Base-by-base conservation (phyloP, 1,140 invertebrate species). In the Drosophila albomicans region DNA sequence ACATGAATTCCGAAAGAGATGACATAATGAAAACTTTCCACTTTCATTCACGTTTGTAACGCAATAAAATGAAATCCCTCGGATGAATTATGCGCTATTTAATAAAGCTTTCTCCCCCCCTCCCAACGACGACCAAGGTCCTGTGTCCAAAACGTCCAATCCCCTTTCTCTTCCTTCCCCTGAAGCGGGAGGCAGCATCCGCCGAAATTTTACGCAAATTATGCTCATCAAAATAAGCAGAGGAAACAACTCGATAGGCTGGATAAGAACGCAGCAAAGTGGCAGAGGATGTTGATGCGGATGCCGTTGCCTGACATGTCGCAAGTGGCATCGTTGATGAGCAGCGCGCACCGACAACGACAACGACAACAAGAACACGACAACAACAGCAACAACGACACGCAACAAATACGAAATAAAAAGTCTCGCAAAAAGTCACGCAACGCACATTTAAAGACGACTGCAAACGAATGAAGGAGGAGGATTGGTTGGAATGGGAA, bases 51-150 rank as follows among this genome's bases (percentile, higher is more conserved):
- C 64, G 70, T 61, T 67, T 54, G 38, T 25, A 46, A 5, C 28
- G 32, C 65, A 59, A 56, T 80, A 77, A 77, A 84, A 67, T 38
- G 15, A 76, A 82, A 82, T 82, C 62, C 64, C 63, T 6, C 75
- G 54, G 63, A 75, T 81, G 81, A 86, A 81, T 86, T 71, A 86
- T 86, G 82, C 82, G 76, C 66, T 75, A 85, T 85, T 85, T 85
- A 86, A 85, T 85, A 86, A 86, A 78, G 78, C 82, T 51, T 57
- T 35, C 28, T 45, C 54, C 20, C 20, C 16, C 20, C 20, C 20
- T 25, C 20, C 20, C 20, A 3, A 25, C 20, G 56, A 71, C 51
- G 59, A 64, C 5, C 56, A 32, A 30, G 7, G 28, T 13, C 51
- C 51, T 52, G 20, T 52, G 51, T 49, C 46, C 46, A 49, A 16